Base-by-base conservation (phyloP, 2,888 invertebrate species). In the Gastracanthus pulcherrimus region DNA sequence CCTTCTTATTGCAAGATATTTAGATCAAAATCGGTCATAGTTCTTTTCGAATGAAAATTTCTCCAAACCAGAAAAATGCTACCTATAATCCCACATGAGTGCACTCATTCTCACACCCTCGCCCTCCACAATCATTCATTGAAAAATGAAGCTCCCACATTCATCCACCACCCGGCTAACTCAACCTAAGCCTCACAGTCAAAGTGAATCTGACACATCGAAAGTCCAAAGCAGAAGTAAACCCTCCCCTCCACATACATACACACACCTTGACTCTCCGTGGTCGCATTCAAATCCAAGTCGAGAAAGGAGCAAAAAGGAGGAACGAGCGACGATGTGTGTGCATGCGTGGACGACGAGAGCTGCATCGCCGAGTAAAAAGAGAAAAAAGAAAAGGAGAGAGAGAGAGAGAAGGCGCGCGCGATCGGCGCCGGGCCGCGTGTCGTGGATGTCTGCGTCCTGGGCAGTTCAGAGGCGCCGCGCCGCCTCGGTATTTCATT, bases 401-500 rank as follows among this genome's bases (percentile, higher is more conserved):
- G 48, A 62, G 64, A 60, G 13, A 36, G 26, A 82, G 60, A 84
- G 70, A 81, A 55, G 66, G 76, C 85, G 83, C 82, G 85, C 82
- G 87, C 84, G 85, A 89, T 86, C 90, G 91, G 90, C 91, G 91
- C 91, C 90, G 90, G 86, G 87, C 89, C 89, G 88, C 88, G 88
- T 90, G 91, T 91, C 89, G 89, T 85, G 88, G 88, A 89, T 89
- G 90, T 90, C 90, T 90, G 90, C 87, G 88, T 41, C 58, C 3
- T 41, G 87, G 89, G 88, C 89, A 90, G 90, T 90, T 90, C 90
- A 91, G 88, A 91, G 89, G 89, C 89, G 90, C 91, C 91, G 91
- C 90, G 89, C 89, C 5, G 34, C 89, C 88, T 90, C 88, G 91
- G 90, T 91, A 91, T 91, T 91, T 91, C 91, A 90, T 91, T 91